Evolutionary conservation across 2,113 vertebrate genomes (phyloP).

Genomic region (Todiramphus chloris): DNA sequence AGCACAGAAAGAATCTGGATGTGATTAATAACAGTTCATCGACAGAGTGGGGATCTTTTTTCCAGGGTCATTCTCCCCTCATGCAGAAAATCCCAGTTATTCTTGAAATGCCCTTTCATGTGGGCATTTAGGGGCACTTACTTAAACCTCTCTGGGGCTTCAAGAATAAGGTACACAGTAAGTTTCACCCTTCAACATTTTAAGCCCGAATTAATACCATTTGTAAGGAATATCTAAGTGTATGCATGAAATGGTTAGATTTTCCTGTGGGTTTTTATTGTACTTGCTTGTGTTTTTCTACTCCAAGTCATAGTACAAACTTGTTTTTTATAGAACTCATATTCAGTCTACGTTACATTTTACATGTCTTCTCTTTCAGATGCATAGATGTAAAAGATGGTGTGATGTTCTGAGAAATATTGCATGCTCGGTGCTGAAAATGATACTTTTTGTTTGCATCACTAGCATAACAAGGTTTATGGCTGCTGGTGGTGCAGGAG

Average conservation of each 20-base stretch:
- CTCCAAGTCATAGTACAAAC: background rate
- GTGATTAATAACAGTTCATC: background rate
- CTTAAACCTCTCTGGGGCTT: background rate
- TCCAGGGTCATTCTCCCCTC: background rate
- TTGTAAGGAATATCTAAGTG: background rate
- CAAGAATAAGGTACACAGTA: background rate
- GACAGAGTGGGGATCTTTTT: background rate
- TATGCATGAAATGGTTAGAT: background rate
- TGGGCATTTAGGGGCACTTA: background rate
- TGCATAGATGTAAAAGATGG: too few species aligned
- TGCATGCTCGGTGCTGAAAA: background rate
- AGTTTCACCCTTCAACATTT: background rate
- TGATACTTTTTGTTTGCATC: background rate
- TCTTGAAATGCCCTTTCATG: background rate
- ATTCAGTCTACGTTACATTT: background rate
- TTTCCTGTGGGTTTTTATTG: background rate
- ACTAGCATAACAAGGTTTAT: background rate
- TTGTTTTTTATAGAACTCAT: background rate
- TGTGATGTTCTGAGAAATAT: background rate
- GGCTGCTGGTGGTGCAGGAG: background rate
- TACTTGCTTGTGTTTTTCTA: background rate
- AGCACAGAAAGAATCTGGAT: background rate
- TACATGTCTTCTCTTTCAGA: background rate
- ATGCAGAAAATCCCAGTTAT: background rate
- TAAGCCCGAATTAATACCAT: background rate